Conservation (phyloP, 2,113 vertebrate genomes). For the Stictonetta naevosa region DNA sequence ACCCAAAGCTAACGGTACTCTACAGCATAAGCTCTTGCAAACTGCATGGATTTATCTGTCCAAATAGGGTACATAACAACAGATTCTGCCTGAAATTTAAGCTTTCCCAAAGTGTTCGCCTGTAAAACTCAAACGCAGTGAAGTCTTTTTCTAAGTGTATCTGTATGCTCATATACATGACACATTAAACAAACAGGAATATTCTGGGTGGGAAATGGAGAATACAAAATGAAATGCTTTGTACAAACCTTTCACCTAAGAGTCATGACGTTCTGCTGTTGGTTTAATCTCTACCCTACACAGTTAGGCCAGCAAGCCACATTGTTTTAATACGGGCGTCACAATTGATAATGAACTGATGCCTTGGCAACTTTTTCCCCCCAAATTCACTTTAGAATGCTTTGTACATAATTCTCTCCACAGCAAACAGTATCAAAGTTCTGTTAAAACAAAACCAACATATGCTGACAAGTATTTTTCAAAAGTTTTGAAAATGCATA, state of each 20-base stretch:
- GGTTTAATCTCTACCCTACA: slow-evolving; percentile 39
- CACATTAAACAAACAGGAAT: neutral
- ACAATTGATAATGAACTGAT: neutral
- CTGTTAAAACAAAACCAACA: neutral
- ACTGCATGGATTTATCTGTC: neutral
- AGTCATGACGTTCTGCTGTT: neutral
- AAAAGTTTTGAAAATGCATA: neutral
- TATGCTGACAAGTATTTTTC: neutral
- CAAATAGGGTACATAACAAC: neutral
- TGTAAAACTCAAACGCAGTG: neutral
- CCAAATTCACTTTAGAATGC: neutral
- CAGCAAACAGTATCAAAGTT: neutral
- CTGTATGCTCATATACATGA: neutral
- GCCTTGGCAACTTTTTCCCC: neutral
- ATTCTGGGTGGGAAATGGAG: neutral
- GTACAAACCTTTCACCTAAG: slow-evolving; percentile 37
- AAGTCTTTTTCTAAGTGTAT: neutral
- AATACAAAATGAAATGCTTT: neutral
- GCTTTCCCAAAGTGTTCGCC: neutral
- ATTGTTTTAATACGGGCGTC: neutral
- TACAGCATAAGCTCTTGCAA: neutral
- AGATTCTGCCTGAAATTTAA: neutral
- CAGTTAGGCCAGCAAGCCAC: neutral
- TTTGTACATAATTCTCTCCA: neutral
- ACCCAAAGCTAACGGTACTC: neutral